phyloP scores from a whole-genome alignment of 2,888 invertebrate species.

The Hemaris fuciformis region DNA sequence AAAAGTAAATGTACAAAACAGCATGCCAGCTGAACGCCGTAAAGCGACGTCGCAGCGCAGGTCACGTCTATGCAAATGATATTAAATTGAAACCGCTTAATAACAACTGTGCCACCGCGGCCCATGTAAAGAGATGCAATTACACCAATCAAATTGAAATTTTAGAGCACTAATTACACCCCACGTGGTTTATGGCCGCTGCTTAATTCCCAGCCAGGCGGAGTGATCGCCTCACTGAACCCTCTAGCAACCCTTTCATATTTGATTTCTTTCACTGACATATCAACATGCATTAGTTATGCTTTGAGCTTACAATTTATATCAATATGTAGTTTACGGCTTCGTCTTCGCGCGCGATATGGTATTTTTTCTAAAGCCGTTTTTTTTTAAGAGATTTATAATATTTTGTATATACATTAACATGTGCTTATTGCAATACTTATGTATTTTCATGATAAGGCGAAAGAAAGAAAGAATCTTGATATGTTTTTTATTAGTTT shows the following conservation, averaged over 20 bases:
- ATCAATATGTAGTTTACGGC: no score
- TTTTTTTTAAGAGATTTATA: no score
- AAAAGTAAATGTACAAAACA: not conserved
- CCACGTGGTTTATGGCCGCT: slow-evolving; percentile 66
- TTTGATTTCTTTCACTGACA: not conserved
- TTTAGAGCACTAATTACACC: slow-evolving; percentile 74
- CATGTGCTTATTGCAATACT: no score
- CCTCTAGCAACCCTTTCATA: not conserved
- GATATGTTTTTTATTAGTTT: no score
- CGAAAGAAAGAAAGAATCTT: no score
- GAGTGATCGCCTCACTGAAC: slow-evolving; percentile 13
- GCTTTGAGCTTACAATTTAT: no score
- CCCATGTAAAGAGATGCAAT: slow-evolving; percentile 77
- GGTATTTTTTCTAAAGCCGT: no score
- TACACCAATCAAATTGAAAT: slow-evolving; percentile 80
- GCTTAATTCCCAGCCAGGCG: slow-evolving; percentile 39
- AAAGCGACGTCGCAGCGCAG: slow-evolving; percentile 28
- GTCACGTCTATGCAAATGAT: slow-evolving; percentile 81
- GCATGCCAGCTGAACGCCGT: slow-evolving; percentile 1
- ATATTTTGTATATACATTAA: no score
- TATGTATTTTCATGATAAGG: no score
- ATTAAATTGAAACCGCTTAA: slow-evolving; percentile 81
- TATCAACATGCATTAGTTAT: no score
- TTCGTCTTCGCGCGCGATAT: no score
- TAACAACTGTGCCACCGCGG: slow-evolving; percentile 74